Evolutionary conservation across 2,113 vertebrate genomes (phyloP).

Genomic region (Diphyllodes magnificus): DNA sequence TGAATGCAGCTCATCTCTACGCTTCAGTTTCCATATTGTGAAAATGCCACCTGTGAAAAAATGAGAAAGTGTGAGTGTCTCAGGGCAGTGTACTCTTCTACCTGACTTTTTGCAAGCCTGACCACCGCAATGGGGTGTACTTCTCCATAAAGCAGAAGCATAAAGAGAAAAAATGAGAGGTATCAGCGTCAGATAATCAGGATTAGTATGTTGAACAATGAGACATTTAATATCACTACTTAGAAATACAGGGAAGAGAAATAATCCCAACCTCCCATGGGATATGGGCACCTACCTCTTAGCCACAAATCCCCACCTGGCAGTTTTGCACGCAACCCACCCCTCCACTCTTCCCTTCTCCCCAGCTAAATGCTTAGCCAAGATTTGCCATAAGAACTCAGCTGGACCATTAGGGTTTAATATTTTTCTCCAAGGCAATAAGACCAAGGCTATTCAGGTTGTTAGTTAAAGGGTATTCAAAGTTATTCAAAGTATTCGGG

Average conservation of each 20-base stretch:
- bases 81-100: neutral
- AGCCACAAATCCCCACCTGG: neutral
- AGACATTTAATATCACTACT: neutral
- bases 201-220: neutral
- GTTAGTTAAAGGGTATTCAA: neutral
- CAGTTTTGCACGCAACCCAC: neutral
- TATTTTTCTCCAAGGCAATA: neutral
- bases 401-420: neutral
- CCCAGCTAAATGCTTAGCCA: neutral
- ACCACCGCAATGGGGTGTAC: neutral
- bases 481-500: neutral
- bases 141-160: neutral
- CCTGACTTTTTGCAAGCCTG: neutral
- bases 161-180: neutral
- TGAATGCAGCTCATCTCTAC: neutral
- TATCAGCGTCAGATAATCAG: neutral
- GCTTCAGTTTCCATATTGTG: neutral
- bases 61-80: neutral
- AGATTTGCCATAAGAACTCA: neutral
- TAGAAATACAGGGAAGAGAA: neutral
- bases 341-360: neutral
- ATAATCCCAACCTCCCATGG: accelerated
- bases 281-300: neutral
- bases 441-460: neutral
- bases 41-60: neutral